Conservation (phyloP, 2,888 invertebrate genomes). For the Ophion ellenae region DNA sequence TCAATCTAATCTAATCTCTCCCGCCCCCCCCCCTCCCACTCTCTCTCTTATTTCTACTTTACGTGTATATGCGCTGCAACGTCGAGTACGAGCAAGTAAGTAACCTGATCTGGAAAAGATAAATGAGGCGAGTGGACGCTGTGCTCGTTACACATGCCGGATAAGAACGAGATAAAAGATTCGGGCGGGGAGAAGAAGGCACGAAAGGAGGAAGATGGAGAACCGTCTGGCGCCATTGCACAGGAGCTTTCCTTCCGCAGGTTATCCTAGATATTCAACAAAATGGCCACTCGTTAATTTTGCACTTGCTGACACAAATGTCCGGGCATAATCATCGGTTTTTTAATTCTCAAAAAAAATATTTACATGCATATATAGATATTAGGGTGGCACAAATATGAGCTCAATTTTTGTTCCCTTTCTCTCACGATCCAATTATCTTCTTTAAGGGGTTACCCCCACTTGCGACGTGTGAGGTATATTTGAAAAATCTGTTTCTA, state of each 20-base stretch:
- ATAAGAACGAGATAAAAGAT: background rate
- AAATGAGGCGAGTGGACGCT: conserved; percentile 61
- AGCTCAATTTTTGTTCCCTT: no score
- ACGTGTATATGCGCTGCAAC: background rate
- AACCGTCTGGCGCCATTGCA: conserved; percentile 62
- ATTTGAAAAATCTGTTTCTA: no score
- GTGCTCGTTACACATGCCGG: conserved; percentile 50
- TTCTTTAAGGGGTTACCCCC: no score
- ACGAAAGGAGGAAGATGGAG: conserved; percentile 48
- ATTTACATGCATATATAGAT: no score
- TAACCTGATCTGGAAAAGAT: conserved; percentile 65
- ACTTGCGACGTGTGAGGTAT: no score
- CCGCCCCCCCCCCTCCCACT: background rate
- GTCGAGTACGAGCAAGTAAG: conserved; percentile 43
- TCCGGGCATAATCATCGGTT: no score
- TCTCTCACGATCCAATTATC: no score
- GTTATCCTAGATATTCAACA: background rate
- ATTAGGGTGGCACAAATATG: no score
- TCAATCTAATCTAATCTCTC: background rate
- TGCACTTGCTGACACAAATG: no score
- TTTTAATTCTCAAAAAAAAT: no score
- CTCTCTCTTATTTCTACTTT: background rate
- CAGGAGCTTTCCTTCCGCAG: background rate
- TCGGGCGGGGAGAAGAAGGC: background rate
- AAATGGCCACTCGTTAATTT: background rate